Evolutionary conservation across 2,113 vertebrate species (phyloP).

Genomic region (Noturus placidus): DNA sequence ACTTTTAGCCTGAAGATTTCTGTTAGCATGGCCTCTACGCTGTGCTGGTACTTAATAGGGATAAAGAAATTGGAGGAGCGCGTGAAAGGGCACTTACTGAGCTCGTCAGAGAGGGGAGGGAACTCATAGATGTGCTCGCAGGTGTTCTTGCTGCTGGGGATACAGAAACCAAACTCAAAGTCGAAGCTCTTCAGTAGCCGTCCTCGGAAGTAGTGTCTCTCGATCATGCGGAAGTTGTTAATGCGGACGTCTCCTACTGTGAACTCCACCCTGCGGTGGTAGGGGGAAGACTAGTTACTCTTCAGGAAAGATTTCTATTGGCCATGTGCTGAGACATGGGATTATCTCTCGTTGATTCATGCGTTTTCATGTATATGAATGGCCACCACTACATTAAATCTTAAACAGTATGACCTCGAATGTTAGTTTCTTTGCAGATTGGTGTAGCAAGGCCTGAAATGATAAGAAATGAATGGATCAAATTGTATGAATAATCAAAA

Average conservation of each 20-base stretch:
- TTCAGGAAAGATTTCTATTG: background rate
- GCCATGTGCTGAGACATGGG: background rate
- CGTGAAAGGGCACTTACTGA: slow-evolving; percentile 77
- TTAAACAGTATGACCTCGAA: background rate
- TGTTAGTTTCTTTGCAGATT: background rate
- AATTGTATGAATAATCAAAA: background rate
- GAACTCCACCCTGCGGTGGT: slow-evolving; percentile 88
- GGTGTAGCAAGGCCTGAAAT: background rate
- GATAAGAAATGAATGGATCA: background rate
- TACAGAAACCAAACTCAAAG: slow-evolving; percentile 98
- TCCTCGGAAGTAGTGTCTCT: slow-evolving; percentile 96
- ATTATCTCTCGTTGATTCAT: background rate
- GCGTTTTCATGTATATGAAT: background rate
- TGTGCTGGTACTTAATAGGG: background rate
- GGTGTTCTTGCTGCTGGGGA: slow-evolving; percentile 97
- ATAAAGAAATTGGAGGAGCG: background rate
- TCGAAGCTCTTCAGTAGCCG: slow-evolving; percentile 96
- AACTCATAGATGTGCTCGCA: slow-evolving; percentile 99
- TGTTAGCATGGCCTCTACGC: background rate
- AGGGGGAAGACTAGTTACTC: background rate
- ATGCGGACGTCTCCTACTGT: slow-evolving; percentile 95
- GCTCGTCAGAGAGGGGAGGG: slow-evolving; percentile 91
- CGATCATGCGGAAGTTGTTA: slow-evolving; percentile 98
- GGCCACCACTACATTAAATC: background rate
- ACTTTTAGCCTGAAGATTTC: background rate